A percentile compares a stretch with the other conserved stretches of the same genome.
Conservation (phyloP, 2,113 vertebrate species). For the Oophaga pumilio region DNA sequence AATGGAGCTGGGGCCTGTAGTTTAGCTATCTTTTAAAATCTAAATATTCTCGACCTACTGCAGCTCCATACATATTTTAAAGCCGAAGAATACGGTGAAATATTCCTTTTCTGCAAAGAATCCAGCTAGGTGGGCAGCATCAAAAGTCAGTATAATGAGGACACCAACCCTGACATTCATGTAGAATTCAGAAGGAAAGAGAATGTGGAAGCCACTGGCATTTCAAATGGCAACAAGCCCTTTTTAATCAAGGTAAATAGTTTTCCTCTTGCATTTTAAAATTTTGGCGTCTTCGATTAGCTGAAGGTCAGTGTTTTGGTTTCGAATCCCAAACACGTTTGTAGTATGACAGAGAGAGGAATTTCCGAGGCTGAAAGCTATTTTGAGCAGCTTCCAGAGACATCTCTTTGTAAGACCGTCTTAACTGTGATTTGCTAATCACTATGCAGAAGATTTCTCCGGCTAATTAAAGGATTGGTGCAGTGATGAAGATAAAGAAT, state of each 20-base stretch:
- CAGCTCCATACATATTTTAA: slow-evolving; percentile 53
- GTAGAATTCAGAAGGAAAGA: slow-evolving; percentile 42
- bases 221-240: slow-evolving; percentile 43
- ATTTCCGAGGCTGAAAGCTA: slow-evolving; percentile 69
- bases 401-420: slow-evolving; percentile 72
- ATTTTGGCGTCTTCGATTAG: slow-evolving; percentile 58
- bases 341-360: slow-evolving; percentile 59
- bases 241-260: slow-evolving; percentile 57
- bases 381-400: slow-evolving; percentile 71
- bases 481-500: slow-evolving; percentile 79
- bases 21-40: slow-evolving; percentile 40
- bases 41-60: slow-evolving; percentile 31
- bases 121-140: slow-evolving; percentile 49
- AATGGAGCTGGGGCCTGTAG: slow-evolving; percentile 16
- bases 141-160: slow-evolving; percentile 51
- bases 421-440: slow-evolving; percentile 76
- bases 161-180: slow-evolving; percentile 38
- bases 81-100: slow-evolving; percentile 27
- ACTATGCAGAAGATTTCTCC: slow-evolving; percentile 75
- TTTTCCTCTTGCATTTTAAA: slow-evolving; percentile 55
- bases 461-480: slow-evolving; percentile 76
- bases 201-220: slow-evolving; percentile 41
- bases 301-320: slow-evolving; percentile 60
- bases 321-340: slow-evolving; percentile 63
- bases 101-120: slow-evolving; percentile 32